A percentile compares a stretch with the other conserved stretches of the same genome.
phyloP scores from a whole-genome alignment of 2,113 vertebrate species.

The Picathartes gymnocephalus region DNA sequence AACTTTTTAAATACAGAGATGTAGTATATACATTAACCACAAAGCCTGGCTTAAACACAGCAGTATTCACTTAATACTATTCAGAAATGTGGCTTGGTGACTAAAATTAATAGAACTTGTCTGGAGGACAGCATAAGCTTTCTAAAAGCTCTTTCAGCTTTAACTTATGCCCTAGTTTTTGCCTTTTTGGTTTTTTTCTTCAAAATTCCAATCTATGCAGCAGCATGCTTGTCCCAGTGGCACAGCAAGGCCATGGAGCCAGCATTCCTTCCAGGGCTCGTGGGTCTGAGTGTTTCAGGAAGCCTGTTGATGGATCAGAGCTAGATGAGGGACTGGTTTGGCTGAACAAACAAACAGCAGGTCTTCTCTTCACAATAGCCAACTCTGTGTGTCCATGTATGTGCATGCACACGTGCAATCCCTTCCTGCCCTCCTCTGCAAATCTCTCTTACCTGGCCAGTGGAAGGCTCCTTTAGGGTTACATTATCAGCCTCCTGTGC shows the following conservation, averaged over 20 bases:
- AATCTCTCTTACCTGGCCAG: neutral
- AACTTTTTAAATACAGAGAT: neutral
- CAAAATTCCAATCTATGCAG: slow-evolving; percentile 1
- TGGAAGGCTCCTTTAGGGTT: neutral
- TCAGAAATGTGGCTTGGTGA: slow-evolving; percentile 35
- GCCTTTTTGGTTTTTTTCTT: neutral
- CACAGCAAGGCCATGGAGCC: neutral
- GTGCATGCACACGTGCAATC: fast-evolving
- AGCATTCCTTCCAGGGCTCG: neutral
- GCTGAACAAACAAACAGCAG: neutral
- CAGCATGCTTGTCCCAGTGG: neutral
- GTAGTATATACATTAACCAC: neutral
- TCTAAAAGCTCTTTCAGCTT: slow-evolving; percentile 46
- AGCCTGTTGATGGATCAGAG: neutral
- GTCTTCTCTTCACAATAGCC: neutral
- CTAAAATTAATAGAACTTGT: slow-evolving; percentile 38
- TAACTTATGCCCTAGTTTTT: neutral
- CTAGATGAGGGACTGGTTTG: neutral
- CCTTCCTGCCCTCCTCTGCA: neutral
- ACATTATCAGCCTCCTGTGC: neutral
- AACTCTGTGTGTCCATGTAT: neutral
- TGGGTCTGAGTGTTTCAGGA: neutral
- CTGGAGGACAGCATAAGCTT: slow-evolving; percentile 5
- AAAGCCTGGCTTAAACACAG: neutral
- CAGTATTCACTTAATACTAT: slow-evolving; percentile 39